Base-by-base conservation (phyloP, 2,113 vertebrate species). In the Crotalus viridis region DNA sequence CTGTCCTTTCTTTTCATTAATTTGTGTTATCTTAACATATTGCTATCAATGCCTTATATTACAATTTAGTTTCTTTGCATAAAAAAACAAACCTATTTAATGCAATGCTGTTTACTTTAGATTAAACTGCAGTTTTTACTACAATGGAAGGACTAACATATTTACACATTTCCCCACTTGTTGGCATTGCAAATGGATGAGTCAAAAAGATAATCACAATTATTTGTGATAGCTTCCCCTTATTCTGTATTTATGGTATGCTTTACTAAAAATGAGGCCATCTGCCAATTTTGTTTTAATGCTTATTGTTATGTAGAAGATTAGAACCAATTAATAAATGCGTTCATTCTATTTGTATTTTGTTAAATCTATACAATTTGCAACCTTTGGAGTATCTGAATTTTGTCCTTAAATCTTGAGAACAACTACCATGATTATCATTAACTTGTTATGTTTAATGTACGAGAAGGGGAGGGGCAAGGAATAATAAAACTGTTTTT, bases 1-100 rank as follows among this genome's bases (percentile, higher is more conserved):
- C 94, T 94, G 88, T 39, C 51, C 46, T 89, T 96, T 91, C 56
- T 95, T 12, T 91, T 94, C 64, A 93, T 56, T 88, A 94, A 94
- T 93, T 93, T 52, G 39, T 33, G 85, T 91, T 46, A 39, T 39
- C 39, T 39, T 39, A 39, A 39, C 39, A 39, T 39, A 39, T 39
- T 39, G 39, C 39, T 39, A 39, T 39, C 39, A 39, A 39, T 39
- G 39, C 93, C 39, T 85, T 93, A 93, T 95, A 59, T 92, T 4
- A 46, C 86, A 61, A 48, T 0, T 0, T 15, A 85, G 2, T 15
- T 87, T 39, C 92, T 95, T 69, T 95, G 91, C 91, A 52, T 91
- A 88, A 95, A 87, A 81, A 24, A 28, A 0, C 12, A 22, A 21
- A n/a, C 93, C 43, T 69, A 92, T 22, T 91, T 95, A 94, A 94